Conservation (phyloP, 2,888 invertebrate species). For the Prosopocoilus inquinatus region DNA sequence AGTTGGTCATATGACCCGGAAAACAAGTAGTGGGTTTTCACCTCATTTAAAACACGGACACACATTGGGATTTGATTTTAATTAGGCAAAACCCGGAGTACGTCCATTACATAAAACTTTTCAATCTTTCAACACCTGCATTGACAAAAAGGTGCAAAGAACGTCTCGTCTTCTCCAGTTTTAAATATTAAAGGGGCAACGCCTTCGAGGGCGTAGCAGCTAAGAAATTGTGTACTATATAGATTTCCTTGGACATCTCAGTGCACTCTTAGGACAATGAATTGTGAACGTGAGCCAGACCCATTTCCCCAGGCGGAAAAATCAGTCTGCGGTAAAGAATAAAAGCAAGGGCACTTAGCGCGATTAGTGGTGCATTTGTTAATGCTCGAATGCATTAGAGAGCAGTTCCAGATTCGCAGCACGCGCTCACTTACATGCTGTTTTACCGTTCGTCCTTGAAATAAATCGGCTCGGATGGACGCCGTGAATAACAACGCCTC, state of each 20-base stretch:
- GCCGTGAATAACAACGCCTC: not conserved
- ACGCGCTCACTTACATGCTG: not conserved
- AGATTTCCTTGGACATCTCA: not conserved
- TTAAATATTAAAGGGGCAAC: too few species aligned
- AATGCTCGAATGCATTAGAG: constrained; percentile 2
- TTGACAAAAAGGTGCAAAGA: too few species aligned
- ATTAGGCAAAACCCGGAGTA: too few species aligned
- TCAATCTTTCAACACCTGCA: too few species aligned
- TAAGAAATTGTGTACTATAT: not conserved
- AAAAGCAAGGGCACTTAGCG: constrained; percentile 1
- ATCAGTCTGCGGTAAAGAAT: not conserved
- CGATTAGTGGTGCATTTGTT: constrained; percentile 3
- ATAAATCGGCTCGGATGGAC: not conserved
- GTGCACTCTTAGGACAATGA: constrained; percentile 2
- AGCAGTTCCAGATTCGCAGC: not conserved
- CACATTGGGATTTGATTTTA: too few species aligned
- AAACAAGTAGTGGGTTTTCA: too few species aligned
- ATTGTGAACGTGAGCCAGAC: constrained; percentile 4
- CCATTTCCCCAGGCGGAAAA: not conserved
- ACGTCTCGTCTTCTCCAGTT: too few species aligned
- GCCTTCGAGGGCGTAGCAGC: too few species aligned
- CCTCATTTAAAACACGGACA: too few species aligned
- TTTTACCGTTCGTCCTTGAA: not conserved
- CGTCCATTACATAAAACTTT: too few species aligned
- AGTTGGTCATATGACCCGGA: too few species aligned